Base-by-base conservation (phyloP, 2,888 invertebrate species). In the Maniola hyperantus region DNA sequence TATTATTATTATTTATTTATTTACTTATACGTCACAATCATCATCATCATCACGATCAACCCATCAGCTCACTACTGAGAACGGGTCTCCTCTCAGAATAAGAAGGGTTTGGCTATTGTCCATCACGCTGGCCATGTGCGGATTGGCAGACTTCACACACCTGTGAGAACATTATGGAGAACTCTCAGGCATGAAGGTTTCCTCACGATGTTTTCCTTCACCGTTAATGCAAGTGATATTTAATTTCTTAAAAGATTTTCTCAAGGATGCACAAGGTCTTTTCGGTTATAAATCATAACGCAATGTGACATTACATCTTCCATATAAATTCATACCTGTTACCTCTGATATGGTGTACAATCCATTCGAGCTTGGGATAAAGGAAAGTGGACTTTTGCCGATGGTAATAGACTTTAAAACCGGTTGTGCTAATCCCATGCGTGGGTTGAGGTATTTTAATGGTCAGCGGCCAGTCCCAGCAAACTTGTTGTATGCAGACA, bases 401-500 rank as follows among this genome's bases (percentile, higher is more conserved):
- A 66, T 55, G 15, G 42, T 18, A 33, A 65, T 67, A 67, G 53
- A 59, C 26, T 42, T 59, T 15, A 67, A 10, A 65, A 64, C 67
- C 67, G 64, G 57, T 68, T 61, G 68, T 34, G 46, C 59, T 57
- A 42, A 53, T 39, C 39, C 48, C 39, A 59, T 67, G 74, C 73
- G 75, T 73, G 71, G 72, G 71, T 66, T 42, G 57, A 57, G 57
- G 73, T 73, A 76, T 76, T 75, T 76, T 75, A 76, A 76, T 75
- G 73, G 71, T 58, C 60, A 63, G 67, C 67, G 70, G 68, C 68
- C 68, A 70, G 71, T 71, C 71, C 72, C 65, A 66, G 65, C 73
- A 71, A 74, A 75, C 74, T 71, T 68, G 76, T 75, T 74, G 70
- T 71, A 18, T 48, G 48, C 15, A 61, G 65, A 65, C 63, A 63